A percentile compares a stretch with the other conserved stretches of the same genome.
phyloP scores from a whole-genome alignment of 2,888 invertebrate species.

The Neoitamus cyanurus region DNA sequence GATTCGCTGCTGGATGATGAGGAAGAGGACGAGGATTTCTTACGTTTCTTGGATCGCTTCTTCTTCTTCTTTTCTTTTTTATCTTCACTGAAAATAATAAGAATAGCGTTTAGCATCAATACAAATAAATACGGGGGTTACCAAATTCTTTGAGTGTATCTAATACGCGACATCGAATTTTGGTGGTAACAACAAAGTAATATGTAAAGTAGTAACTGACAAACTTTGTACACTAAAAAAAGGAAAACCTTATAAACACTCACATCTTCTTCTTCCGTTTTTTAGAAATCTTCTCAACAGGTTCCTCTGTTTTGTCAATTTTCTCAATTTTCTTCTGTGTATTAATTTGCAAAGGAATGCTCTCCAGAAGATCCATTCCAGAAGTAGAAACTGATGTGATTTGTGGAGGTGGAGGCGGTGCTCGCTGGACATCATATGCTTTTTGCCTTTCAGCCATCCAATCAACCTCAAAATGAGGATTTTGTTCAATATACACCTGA shows the following conservation, averaged over 20 bases:
- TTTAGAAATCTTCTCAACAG: slow-evolving; percentile 64
- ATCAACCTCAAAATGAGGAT: slow-evolving; percentile 88
- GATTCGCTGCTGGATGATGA: slow-evolving; percentile 54
- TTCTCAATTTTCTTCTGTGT: slow-evolving; percentile 51
- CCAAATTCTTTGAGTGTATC: not conserved
- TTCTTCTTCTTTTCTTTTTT: slow-evolving; percentile 69
- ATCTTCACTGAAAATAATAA: slow-evolving; percentile 57
- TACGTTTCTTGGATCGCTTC: slow-evolving; percentile 68
- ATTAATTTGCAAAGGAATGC: slow-evolving; percentile 54
- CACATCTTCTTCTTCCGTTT: slow-evolving; percentile 72
- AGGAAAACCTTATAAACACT: slow-evolving; percentile 11
- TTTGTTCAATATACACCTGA: slow-evolving; percentile 83
- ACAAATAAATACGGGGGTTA: not conserved
- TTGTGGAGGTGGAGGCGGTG: slow-evolving; percentile 60
- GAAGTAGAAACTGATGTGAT: slow-evolving; percentile 58
- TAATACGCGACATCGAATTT: too few relatives aligned
- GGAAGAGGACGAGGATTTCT: slow-evolving; percentile 57
- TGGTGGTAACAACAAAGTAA: too few relatives aligned
- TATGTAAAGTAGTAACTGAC: too few relatives aligned
- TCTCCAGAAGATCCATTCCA: slow-evolving; percentile 54
- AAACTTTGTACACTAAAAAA: too few relatives aligned
- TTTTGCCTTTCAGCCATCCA: slow-evolving; percentile 86
- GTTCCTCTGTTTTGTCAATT: slow-evolving; percentile 67
- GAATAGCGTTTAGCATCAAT: too few relatives aligned
- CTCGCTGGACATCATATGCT: slow-evolving; percentile 70